phyloP scores from a whole-genome alignment of 1,140 invertebrate genomes.

The Sinonovacula constricta region DNA sequence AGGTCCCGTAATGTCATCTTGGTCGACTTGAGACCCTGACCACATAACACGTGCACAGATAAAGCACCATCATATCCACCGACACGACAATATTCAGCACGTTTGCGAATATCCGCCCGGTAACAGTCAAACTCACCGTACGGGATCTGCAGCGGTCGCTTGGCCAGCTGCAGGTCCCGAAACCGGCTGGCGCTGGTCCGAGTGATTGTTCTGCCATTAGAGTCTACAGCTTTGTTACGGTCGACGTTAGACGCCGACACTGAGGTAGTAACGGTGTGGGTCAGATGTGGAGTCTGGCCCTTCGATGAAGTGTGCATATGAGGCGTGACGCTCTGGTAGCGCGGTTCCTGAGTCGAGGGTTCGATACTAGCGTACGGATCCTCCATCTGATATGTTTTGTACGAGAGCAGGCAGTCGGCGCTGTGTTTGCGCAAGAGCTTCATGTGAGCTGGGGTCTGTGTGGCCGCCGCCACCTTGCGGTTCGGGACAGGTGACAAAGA shows the following conservation, averaged over 20 bases:
- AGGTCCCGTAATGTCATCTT: slow-evolving; percentile 85
- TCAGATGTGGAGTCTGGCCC: slow-evolving; percentile 23
- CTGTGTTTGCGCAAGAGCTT: slow-evolving; percentile 80
- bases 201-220: slow-evolving; percentile 56
- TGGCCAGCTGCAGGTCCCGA: slow-evolving; percentile 74
- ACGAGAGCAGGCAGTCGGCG: slow-evolving; percentile 66
- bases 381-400: slow-evolving; percentile 85
- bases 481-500: slow-evolving; percentile 66
- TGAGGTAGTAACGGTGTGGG: slow-evolving; percentile 67
- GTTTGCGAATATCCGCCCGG: slow-evolving; percentile 69
- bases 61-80: slow-evolving; percentile 91
- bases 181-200: slow-evolving; percentile 62
- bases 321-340: slow-evolving; percentile 32
- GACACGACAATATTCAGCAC: slow-evolving; percentile 73
- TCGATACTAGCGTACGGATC: slow-evolving; percentile 48
- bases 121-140: slow-evolving; percentile 76
- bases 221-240: slow-evolving; percentile 56
- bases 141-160: slow-evolving; percentile 75
- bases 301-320: slow-evolving; percentile 53
- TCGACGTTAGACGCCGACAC: slow-evolving; percentile 44
- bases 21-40: slow-evolving; percentile 90
- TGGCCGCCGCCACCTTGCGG: slow-evolving; percentile 72
- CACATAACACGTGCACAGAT: slow-evolving; percentile 93
- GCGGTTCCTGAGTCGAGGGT: slow-evolving; percentile 29
- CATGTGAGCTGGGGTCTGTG: slow-evolving; percentile 83